Base-by-base conservation (phyloP, 1,140 invertebrate species). In the Ceratosolen fusciceps region DNA sequence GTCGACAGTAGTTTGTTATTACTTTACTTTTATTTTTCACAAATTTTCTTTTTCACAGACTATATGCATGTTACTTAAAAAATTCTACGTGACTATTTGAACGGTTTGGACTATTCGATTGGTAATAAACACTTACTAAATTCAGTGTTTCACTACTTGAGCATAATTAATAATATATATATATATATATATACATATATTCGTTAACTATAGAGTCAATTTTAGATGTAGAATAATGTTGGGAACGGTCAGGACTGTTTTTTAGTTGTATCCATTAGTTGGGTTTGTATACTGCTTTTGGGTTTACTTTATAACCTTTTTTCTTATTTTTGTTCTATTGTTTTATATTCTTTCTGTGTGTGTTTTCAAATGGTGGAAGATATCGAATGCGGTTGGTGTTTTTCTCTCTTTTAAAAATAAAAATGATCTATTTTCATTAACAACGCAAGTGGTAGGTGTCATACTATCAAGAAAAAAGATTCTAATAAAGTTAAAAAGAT, bases 401-500 rank as follows among this genome's bases (percentile, higher is more conserved):
- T 80, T 77, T 80, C 79, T 80, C 79, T 80, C 74, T 76, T 89
- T 87, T 83, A 88, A 89, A 89, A 88, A 54, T 43, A 70, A 56
- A 71, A 70, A 60, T 34, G 24, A 62, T 72, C 29, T 70, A 62
- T 70, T 75, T 80, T 80, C 56, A 79, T 79, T 74, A 82, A 67
- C 68, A 78, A 81, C 77, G 80, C 58, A 79, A 80, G 82, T 84
- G 81, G 83, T 85, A 84, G 85, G 83, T 84, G 80, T 80, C 82
- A 83, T 84, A 74, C 74, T 84, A 83, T 80, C 81, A n/a, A n/a
- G n/a, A n/a, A n/a, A n/a, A n/a, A n/a, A n/a, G n/a, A n/a, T n/a
- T n/a, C n/a, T n/a, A n/a, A n/a, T n/a, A n/a, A n/a, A n/a, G n/a
- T n/a, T n/a, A n/a, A n/a, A n/a, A n/a, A n/a, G n/a, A n/a, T n/a